Evolutionary conservation across 2,888 invertebrate genomes (phyloP).

Genomic region (Lycophotia porphyrea): DNA sequence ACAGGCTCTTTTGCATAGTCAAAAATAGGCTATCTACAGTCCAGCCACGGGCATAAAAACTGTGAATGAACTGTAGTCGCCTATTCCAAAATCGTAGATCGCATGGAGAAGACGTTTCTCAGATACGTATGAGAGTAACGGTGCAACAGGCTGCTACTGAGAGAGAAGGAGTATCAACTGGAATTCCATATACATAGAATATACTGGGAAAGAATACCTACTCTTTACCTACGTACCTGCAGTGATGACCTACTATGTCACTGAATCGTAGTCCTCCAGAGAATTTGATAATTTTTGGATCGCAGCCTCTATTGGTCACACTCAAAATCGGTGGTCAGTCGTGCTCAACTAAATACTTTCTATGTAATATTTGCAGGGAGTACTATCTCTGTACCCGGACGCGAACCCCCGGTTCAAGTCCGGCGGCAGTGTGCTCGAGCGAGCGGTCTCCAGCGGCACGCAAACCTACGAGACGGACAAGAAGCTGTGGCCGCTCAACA

Average conservation of each 20-base stretch:
- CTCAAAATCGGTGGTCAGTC: neutral
- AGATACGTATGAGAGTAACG: neutral
- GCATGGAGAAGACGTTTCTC: neutral
- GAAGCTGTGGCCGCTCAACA: conserved; percentile 93
- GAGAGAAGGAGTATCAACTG: neutral
- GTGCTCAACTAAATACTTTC: neutral
- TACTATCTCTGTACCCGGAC: conserved; percentile 87
- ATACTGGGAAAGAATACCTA: too few species aligned
- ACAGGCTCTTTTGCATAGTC: too few species aligned
- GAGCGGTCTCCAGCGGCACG: conserved; percentile 92
- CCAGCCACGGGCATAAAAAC: too few species aligned
- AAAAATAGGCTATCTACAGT: too few species aligned
- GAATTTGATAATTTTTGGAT: neutral
- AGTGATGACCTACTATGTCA: neutral
- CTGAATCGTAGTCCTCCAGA: neutral
- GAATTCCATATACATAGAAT: neutral
- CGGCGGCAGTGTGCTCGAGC: conserved; percentile 88
- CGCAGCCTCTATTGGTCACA: neutral
- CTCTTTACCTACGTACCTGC: neutral
- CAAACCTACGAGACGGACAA: conserved; percentile 94
- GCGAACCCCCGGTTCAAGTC: conserved; percentile 86
- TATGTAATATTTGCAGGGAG: conserved; percentile 80
- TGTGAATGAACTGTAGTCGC: too few species aligned
- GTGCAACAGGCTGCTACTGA: neutral
- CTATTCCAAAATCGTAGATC: too few species aligned